A percentile compares a stretch with the other conserved stretches of the same genome.
These are phyloP conservation scores for Elaphurus davidianus DNA, from an alignment of 2,113 vertebrate species.

Conservation along the genomic window DNA sequence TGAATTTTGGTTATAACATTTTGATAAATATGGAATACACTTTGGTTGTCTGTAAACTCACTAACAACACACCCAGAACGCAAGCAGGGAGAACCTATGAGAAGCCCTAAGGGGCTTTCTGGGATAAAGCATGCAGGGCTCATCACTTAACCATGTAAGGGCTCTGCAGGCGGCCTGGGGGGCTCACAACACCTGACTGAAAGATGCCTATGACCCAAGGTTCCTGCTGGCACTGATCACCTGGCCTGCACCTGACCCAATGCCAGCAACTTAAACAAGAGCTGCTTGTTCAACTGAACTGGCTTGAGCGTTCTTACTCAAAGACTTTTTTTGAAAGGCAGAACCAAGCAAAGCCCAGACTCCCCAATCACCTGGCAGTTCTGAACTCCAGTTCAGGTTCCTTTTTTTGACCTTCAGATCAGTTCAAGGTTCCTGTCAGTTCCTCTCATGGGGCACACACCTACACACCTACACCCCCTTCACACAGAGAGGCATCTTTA, in stretches of 20 bases:
- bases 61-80: neutral
- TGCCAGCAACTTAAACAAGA: neutral
- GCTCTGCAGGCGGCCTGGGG: neutral
- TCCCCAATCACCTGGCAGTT: neutral
- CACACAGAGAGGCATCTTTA: neutral
- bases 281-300: neutral
- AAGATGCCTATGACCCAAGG: neutral
- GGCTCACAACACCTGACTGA: fast-evolving
- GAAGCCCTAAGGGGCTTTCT: neutral
- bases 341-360: neutral
- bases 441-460: neutral
- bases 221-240: neutral
- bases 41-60: neutral
- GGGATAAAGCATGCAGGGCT: neutral
- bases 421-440: neutral
- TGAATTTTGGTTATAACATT: neutral
- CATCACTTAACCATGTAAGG: neutral
- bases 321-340: neutral
- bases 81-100: neutral
- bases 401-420: neutral
- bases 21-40: neutral
- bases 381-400: neutral
- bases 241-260: neutral
- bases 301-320: neutral
- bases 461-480: neutral